phyloP scores from a whole-genome alignment of 2,797 vertebrate species.

The Sarcophilus harrisii region DNA sequence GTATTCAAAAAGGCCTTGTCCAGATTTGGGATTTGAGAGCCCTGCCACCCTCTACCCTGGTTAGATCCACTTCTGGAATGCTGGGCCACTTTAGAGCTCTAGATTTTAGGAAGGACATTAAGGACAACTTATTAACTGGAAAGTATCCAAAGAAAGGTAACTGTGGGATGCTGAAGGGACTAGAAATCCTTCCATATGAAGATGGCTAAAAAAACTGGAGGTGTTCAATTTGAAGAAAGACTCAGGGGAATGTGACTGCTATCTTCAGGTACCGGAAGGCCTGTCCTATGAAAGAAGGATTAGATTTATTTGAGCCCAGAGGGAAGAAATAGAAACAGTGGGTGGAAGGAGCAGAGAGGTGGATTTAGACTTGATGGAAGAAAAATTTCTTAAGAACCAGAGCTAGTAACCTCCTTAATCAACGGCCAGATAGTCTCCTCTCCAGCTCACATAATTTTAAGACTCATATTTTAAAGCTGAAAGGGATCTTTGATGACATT shows the following conservation, averaged over 20 bases:
- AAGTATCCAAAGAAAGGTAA: background rate
- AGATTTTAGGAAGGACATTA: background rate
- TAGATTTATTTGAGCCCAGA: background rate
- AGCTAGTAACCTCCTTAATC: background rate
- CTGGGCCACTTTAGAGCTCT: background rate
- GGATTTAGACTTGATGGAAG: background rate
- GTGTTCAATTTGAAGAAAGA: background rate
- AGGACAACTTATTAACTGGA: background rate
- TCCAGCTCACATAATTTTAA: too few relatives aligned
- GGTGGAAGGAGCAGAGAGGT: background rate
- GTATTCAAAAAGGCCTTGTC: background rate
- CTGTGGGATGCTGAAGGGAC: background rate
- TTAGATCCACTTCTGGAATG: background rate
- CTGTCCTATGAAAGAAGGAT: background rate
- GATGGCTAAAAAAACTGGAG: background rate
- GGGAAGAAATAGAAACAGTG: background rate
- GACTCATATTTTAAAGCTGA: background rate
- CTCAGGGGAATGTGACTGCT: background rate
- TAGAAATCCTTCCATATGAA: background rate
- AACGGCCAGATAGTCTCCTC: background rate
- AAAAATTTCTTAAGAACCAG: background rate
- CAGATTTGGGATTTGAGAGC: too few relatives aligned
- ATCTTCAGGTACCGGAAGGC: background rate
- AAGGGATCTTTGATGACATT: background rate
- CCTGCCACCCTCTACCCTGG: background rate